Evolutionary conservation across 2,888 invertebrate species (phyloP).

Genomic region (Carterocephalus palaemon): DNA sequence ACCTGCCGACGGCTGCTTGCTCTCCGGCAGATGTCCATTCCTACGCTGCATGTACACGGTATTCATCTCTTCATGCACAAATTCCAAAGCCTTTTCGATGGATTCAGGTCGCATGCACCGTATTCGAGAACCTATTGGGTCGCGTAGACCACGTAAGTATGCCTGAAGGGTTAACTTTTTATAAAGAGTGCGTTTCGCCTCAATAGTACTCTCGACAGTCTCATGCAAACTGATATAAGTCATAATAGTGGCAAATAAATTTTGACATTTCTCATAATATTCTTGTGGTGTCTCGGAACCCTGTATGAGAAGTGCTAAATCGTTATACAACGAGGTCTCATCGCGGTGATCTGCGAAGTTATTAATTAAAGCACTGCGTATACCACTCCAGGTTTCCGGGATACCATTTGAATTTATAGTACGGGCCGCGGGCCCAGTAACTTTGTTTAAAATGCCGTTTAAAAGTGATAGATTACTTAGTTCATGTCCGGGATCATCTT

Average conservation of each 20-base stretch:
- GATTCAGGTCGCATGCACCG: constrained; percentile 10
- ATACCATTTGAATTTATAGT: constrained; percentile 35
- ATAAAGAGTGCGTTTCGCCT: constrained; percentile 2
- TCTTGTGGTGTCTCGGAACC: too few relatives aligned
- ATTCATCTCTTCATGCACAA: constrained; percentile 3
- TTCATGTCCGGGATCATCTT: constrained; percentile 3
- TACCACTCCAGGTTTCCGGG: too few relatives aligned
- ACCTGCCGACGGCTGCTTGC: too few relatives aligned
- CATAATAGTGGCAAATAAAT: too few relatives aligned
- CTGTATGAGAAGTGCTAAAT: too few relatives aligned
- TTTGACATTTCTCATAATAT: too few relatives aligned
- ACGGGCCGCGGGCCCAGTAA: constrained; percentile 32
- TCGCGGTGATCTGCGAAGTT: too few relatives aligned
- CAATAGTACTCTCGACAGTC: neutral
- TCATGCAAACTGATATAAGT: too few relatives aligned
- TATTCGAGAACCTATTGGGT: constrained; percentile 1
- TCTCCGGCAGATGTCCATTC: too few relatives aligned
- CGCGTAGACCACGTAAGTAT: constrained; percentile 3
- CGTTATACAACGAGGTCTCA: too few relatives aligned
- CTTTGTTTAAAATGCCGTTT: constrained; percentile 27
- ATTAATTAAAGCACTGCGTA: too few relatives aligned
- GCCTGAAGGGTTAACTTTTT: constrained; percentile 8
- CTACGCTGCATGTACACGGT: constrained; percentile 2
- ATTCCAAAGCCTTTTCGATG: neutral
- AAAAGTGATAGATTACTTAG: constrained; percentile 18